A percentile compares a stretch with the other conserved stretches of the same genome.
Evolutionary conservation across 2,113 vertebrate species (phyloP).

Genomic region (Sciurus niger): DNA sequence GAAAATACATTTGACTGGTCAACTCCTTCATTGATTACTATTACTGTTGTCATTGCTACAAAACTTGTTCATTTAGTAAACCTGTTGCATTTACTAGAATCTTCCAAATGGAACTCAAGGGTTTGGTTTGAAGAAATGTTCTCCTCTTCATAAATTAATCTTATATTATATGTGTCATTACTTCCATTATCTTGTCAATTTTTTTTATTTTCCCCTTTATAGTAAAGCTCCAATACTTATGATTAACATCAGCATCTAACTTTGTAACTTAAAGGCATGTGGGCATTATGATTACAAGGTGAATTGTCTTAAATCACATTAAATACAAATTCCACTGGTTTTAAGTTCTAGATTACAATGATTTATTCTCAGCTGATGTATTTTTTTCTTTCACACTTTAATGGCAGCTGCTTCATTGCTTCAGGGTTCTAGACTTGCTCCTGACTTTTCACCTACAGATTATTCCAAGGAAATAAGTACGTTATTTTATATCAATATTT

Average conservation of each 20-base stretch:
- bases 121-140: neutral
- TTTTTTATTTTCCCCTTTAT: neutral
- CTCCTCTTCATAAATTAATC: neutral
- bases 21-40: too few species aligned
- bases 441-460: neutral
- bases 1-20: neutral
- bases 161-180: neutral
- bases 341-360: neutral
- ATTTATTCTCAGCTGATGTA: constrained; percentile 21
- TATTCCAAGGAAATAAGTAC: neutral
- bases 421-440: neutral
- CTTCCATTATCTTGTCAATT: neutral
- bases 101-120: neutral
- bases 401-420: neutral
- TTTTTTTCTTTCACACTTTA: constrained; percentile 2
- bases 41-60: neutral
- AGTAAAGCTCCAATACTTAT: neutral
- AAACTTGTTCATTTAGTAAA: neutral
- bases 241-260: neutral
- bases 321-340: neutral
- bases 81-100: neutral
- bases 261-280: neutral
- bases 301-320: neutral
- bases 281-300: neutral
- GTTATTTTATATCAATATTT: neutral